These are phyloP conservation scores for Lepidotrigona ventralis DNA, from an alignment of 1,140 invertebrate genomes.

Conservation along the genomic window DNA sequence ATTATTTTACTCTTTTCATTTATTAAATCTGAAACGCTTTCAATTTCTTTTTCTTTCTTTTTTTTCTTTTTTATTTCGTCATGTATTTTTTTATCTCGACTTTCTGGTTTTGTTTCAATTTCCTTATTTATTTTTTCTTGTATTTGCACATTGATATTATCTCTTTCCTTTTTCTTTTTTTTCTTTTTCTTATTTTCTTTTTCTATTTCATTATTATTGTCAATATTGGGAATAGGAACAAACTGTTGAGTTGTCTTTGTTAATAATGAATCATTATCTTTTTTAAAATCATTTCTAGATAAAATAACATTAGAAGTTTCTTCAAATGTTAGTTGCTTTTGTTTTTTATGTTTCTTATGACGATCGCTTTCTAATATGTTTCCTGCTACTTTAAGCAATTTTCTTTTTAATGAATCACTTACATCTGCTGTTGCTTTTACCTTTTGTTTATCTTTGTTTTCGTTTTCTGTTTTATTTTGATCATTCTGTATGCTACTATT, in stretches of 20 bases:
- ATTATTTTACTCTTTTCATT: not conserved
- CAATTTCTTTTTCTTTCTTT: slow-evolving; percentile 22
- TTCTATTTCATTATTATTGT: slow-evolving; percentile 10
- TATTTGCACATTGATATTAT: not conserved
- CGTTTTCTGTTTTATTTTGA: slow-evolving; percentile 14
- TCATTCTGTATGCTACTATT: not conserved
- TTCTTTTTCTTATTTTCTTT: slow-evolving; percentile 31
- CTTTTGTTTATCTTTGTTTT: slow-evolving; percentile 1
- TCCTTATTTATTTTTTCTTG: not conserved
- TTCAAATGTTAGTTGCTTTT: slow-evolving; percentile 2
- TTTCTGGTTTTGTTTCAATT: not conserved
- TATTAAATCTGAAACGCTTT: not conserved
- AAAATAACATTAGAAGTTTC: not conserved
- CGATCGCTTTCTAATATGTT: slow-evolving; percentile 9
- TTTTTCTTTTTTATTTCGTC: slow-evolving; percentile 20
- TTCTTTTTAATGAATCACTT: slow-evolving; percentile 11
- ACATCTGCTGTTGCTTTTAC: not conserved
- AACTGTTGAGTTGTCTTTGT: not conserved
- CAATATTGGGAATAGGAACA: not conserved
- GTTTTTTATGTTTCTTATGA: slow-evolving; percentile 24
- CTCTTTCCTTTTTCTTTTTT: slow-evolving; percentile 23
- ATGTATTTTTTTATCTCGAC: not conserved
- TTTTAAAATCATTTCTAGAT: not conserved
- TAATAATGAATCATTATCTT: not conserved
- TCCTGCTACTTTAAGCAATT: not conserved